Evolutionary conservation across 1,140 invertebrate genomes (phyloP).

Genomic region (Apis laboriosa): DNA sequence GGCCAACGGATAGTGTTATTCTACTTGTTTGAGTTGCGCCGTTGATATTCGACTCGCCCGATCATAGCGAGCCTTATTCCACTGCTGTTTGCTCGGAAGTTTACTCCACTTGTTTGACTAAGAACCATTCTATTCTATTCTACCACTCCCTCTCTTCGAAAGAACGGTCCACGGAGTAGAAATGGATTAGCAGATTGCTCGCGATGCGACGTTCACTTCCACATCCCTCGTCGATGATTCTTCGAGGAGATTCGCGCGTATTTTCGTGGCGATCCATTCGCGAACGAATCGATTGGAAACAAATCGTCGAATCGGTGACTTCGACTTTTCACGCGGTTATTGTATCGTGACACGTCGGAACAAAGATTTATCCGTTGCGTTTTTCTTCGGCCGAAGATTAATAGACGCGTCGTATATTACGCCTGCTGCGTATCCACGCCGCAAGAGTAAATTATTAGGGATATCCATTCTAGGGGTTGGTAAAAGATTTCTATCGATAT

Average conservation of each 20-base stretch:
- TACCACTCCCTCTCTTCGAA: neutral
- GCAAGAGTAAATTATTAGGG: neutral
- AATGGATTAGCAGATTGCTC: slow-evolving; percentile 29
- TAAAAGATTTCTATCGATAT: no score
- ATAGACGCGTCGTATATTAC: neutral
- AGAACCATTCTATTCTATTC: neutral
- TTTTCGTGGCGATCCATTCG: slow-evolving; percentile 13
- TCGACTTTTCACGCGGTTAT: neutral
- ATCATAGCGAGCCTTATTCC: no score
- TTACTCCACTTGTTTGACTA: neutral
- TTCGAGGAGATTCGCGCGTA: slow-evolving; percentile 44
- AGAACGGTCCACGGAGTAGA: slow-evolving; percentile 4
- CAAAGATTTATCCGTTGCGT: neutral
- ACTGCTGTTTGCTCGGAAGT: neutral
- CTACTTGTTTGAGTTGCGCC: neutral
- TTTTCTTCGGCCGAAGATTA: neutral
- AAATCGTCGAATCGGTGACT: neutral
- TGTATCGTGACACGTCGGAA: no score
- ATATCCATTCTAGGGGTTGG: neutral
- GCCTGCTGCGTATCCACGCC: no score
- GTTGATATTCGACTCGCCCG: neutral
- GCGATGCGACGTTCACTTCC: slow-evolving; percentile 19
- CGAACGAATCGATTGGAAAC: neutral
- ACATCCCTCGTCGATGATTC: slow-evolving; percentile 19
- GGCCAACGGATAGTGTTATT: neutral